These are phyloP conservation scores for Apteryx owenii DNA, from an alignment of 2,113 vertebrate genomes.

Conservation along the genomic window DNA sequence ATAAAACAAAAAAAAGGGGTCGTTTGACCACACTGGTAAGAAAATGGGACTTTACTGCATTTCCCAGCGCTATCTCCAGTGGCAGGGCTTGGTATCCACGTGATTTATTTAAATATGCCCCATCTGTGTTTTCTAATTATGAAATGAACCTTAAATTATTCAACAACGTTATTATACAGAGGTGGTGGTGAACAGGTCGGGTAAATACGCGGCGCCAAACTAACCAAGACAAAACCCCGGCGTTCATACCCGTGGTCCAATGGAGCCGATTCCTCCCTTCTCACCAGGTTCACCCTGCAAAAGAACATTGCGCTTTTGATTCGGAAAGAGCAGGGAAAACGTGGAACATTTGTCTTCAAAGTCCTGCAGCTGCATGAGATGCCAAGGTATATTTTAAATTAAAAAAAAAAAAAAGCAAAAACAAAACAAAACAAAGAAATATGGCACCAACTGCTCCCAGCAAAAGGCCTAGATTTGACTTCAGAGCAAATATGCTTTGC, in stretches of 20 bases:
- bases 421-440: neutral
- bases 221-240: neutral
- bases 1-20: neutral
- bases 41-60: neutral
- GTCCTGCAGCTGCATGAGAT: neutral
- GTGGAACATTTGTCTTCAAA: neutral
- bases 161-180: neutral
- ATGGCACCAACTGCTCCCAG: neutral
- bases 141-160: neutral
- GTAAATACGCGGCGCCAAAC: neutral
- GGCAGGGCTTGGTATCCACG: neutral
- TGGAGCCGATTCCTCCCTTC: conserved; percentile 74
- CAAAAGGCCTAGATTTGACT: neutral
- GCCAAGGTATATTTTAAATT: neutral
- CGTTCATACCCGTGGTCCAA: conserved; percentile 76
- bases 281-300: conserved; percentile 88
- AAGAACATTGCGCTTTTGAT: neutral
- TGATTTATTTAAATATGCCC: neutral
- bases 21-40: neutral
- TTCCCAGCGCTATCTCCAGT: neutral
- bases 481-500: neutral
- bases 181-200: neutral
- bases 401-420: neutral
- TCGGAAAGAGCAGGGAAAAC: neutral
- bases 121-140: neutral